Evolutionary conservation across 1,140 invertebrate species (phyloP).

Genomic region (Megalonaias nervosa): DNA sequence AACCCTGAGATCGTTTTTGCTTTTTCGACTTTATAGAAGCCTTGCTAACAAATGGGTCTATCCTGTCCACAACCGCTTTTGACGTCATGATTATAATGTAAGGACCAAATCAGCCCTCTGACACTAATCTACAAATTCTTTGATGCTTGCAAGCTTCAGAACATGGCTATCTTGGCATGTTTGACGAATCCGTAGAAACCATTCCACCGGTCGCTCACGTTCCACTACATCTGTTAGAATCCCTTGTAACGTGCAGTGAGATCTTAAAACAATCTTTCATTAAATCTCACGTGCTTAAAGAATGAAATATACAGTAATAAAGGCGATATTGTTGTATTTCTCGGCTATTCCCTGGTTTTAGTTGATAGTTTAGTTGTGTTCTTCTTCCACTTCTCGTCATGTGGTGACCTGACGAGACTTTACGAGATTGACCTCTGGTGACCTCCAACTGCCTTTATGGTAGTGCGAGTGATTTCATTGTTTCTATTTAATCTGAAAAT

Average conservation of each 20-base stretch:
- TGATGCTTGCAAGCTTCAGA: constrained; percentile 20
- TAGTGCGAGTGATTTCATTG: too few species aligned
- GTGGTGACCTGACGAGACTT: constrained; percentile 45
- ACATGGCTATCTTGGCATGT: constrained; percentile 44
- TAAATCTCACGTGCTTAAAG: constrained; percentile 9
- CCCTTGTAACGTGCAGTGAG: background rate
- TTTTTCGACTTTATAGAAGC: constrained; percentile 70
- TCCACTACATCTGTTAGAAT: background rate
- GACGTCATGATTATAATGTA: constrained; percentile 60
- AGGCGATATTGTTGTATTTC: constrained; percentile 9
- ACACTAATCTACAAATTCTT: constrained; percentile 24
- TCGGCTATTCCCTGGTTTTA: constrained; percentile 38
- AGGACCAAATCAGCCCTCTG: constrained; percentile 30
- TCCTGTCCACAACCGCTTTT: constrained; percentile 64
- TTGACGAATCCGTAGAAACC: constrained; percentile 57
- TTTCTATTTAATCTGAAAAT: too few species aligned
- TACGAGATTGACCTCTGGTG: constrained; percentile 30
- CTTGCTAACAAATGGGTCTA: constrained; percentile 71
- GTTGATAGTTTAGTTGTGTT: constrained; percentile 60
- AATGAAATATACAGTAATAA: background rate
- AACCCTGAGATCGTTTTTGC: constrained; percentile 71
- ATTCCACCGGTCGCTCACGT: constrained; percentile 22
- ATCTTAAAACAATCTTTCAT: background rate
- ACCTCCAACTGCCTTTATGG: too few species aligned
- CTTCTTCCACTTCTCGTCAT: constrained; percentile 52